Base-by-base conservation (phyloP, 2,113 vertebrate species). In the Sarotherodon lohbergeri region DNA sequence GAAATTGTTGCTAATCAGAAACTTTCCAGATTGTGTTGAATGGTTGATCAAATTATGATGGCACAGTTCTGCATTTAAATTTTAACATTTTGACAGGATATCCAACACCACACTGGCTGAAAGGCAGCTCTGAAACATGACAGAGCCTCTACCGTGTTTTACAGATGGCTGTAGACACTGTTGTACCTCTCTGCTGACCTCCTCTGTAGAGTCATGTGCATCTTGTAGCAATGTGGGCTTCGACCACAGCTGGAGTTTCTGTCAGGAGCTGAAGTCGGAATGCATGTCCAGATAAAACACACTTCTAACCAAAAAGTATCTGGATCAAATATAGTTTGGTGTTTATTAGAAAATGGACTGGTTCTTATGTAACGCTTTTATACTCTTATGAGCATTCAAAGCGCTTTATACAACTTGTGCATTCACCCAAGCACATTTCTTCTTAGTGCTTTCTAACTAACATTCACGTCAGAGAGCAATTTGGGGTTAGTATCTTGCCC, bases 31-130 rank as follows among this genome's bases (percentile, higher is more conserved):
- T 52, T 52, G 50, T 52, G 17, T 9, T 54, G 19, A 54, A 10
- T n/a, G 13, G 6, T 2, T 5, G 50, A 54, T 54, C 50, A 54
- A 54, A 54, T n/a, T 54, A 1, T 54, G 19, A 0, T 54, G 5
- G 19, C 3, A n/a, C 19, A 54, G 10, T 54, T 54, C 50, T n/a
- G 50, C 50, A n/a, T n/a, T n/a, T n/a, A n/a, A 50, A 50, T 50
- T 50, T 4, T 7, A 5, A 0, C 48, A 50, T 54, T n/a, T 54
- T n/a, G 50, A 54, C 19, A 54, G 50, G 19, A 2, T 54, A 54
- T 54, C 50, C 50, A 54, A 54, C 50, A 1, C 5, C 50, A n/a
- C 50, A 10, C 5, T 54, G 19, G 5, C 50, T 54, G 19, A 54
- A 54, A 54, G 50, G 50, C 50, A 54, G 50, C 50, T 54, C 19